Evolutionary conservation across 1,140 invertebrate species (phyloP).

Genomic region (Macrosteles quadrilineatus): DNA sequence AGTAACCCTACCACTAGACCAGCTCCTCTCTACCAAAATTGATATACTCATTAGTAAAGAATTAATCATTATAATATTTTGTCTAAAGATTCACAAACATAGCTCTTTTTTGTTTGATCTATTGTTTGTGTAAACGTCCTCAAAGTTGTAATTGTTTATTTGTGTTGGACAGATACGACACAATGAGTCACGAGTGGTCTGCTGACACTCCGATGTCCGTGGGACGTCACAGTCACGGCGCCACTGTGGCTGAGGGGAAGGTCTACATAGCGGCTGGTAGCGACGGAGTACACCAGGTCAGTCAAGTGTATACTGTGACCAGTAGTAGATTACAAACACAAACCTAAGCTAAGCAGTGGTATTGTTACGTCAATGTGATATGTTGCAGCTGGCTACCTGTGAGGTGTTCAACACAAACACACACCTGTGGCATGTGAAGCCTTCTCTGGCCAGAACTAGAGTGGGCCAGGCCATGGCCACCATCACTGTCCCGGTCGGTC

Average conservation of each 20-base stretch:
- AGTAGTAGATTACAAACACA: too few species aligned
- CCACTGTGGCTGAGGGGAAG: neutral
- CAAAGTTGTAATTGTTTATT: too few species aligned
- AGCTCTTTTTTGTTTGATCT: too few species aligned
- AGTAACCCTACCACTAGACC: neutral
- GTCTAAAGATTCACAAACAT: too few species aligned
- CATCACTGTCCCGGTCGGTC: neutral
- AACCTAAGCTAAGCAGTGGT: too few species aligned
- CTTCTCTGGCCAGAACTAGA: neutral
- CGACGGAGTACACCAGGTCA: conserved; percentile 5
- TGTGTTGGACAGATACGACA: conserved; percentile 22
- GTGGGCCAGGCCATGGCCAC: conserved; percentile 18
- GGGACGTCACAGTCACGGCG: conserved; percentile 14
- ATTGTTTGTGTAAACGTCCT: too few species aligned
- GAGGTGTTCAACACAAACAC: conserved; percentile 12
- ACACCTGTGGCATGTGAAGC: neutral
- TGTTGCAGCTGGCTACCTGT: neutral
- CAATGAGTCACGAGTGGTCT: neutral
- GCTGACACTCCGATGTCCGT: conserved; percentile 9
- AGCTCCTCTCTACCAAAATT: too few species aligned
- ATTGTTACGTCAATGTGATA: too few species aligned
- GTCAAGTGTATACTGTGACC: too few species aligned
- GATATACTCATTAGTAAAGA: too few species aligned
- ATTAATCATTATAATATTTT: too few species aligned
- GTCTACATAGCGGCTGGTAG: conserved; percentile 1